Evolutionary conservation across 2,888 invertebrate species (phyloP).

Genomic region (Nomada fabriciana): DNA sequence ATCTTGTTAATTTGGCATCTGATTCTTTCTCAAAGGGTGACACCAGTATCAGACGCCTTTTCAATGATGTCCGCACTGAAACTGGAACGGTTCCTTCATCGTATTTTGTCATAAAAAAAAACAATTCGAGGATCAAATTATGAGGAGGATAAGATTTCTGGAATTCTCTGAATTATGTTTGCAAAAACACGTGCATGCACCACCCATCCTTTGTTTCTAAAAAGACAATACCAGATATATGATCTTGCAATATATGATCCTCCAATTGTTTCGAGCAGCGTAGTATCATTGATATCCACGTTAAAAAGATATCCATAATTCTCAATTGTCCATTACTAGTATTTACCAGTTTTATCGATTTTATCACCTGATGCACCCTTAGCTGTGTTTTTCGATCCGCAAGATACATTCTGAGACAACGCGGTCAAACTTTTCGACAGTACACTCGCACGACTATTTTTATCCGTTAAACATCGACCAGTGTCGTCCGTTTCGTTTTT

Average conservation of each 20-base stretch:
- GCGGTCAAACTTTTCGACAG: conserved; percentile 72
- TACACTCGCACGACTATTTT: conserved; percentile 46
- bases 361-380: conserved; percentile 79
- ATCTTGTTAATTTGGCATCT: conserved; percentile 68
- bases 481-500: conserved; percentile 37
- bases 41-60: conserved; percentile 76
- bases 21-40: conserved; percentile 74
- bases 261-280: no score
- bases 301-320: no score
- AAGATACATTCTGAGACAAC: conserved; percentile 57
- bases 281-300: not conserved
- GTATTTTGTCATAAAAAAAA: not conserved
- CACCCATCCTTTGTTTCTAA: no score
- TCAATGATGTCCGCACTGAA: conserved; percentile 69
- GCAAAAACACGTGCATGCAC: no score
- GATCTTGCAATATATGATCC: no score
- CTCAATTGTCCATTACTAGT: not conserved
- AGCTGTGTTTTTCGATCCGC: conserved; percentile 73
- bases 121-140: not conserved
- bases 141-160: no score
- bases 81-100: conserved; percentile 29
- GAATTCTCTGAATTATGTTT: no score
- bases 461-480: conserved; percentile 23
- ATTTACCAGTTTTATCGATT: conserved; percentile 71
- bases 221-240: no score